Evolutionary conservation across 2,113 vertebrate genomes (phyloP), one percentile per base, ranked within the genome.

Genomic region (Corythoichthys haematopterus): DNA sequence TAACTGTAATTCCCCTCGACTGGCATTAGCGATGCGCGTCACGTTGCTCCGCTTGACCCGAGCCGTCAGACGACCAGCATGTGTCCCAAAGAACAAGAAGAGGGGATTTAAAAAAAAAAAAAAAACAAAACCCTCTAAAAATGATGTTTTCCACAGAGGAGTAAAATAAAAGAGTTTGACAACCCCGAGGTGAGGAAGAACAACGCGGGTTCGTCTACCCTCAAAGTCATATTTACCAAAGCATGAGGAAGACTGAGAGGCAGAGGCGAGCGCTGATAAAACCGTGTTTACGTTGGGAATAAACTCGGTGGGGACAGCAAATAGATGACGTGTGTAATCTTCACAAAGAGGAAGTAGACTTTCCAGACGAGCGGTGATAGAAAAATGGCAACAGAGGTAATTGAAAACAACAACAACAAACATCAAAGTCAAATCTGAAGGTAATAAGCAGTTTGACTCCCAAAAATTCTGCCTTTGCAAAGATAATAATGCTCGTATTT

Each of bases 51-150:
- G 43, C 86, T 85, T 81, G 86, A 86, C 86, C 81, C 68, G 2
- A 82, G 75, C 86, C 65, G 80, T 88, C 84, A 85, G 71, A 78
- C 61, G 16, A 77, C 56, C 84, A 80, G 83, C 84, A 52, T 82
- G 86, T 72, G 81, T 83, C 55, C 40, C 71, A 68, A 63, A 72
- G 70, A 82, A 86, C 62, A 71, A 59, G 72, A 71, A 48, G 67
- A 65, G 68, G 60, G 53, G 40, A 43, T 43, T 40, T 40, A 12
- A 56, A 35, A 35, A 56, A 14, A 56, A 35, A 56, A 13, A 47
- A 47, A 47, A 13, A 3, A 60, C 40, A 77, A 80, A 80, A 69
- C 46, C 60, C 60, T 68, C 46, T 13, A 64, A 70, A 70, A 81
- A 58, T 59, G 74, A 82, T 83, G 72, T 85, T 80, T 80, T 83